Evolutionary conservation across 2,797 vertebrate species (phyloP), one percentile per base, ranked within the genome.

Genomic region (Falco concolor): DNA sequence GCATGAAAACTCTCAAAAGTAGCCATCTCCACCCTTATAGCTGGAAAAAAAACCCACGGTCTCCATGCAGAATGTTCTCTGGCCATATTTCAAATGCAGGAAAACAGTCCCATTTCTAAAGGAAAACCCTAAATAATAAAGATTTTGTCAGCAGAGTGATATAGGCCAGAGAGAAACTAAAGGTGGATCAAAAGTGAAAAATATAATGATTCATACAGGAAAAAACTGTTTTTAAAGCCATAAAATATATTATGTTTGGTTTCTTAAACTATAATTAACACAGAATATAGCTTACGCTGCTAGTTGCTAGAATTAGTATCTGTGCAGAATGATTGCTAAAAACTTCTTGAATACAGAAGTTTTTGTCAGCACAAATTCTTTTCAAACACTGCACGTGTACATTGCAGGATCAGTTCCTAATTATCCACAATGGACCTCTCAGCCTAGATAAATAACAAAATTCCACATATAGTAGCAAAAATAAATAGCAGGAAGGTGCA

Each of bases 51-150:
- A 38, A 0, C 0, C 7, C 34, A 67, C 30, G 47, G 14, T 89
- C 50, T 89, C 12, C 21, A 17, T 61, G 45, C 86, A 59, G 56
- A 74, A 12, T 79, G 38, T 82, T 91, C 49, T 70, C 78, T 94
- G 87, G 60, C 80, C 1, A 0, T 74, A 25, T 93, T 94, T 92
- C 84, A 89, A 89, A 65, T 30, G 49, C 27, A 93, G 85, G 56
- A 83, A 93, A 83, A 52, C 44, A 77, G 47, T 52, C 14, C 23
- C 54, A 25, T 49, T 89, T 84, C n/a, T 36, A 59, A 64, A 90
- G 72, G 84, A 95, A 95, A 95, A 68, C 52, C 34, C 45, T 89
- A 83, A 92, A 87, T 83, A 94, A 68, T 57, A 36, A 85, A 36
- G 59, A 54, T 84, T 76, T 94, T 95, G 68, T 89, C 84, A 93